phyloP scores from a whole-genome alignment of 2,888 invertebrate species.

The Coleophora deauratella region DNA sequence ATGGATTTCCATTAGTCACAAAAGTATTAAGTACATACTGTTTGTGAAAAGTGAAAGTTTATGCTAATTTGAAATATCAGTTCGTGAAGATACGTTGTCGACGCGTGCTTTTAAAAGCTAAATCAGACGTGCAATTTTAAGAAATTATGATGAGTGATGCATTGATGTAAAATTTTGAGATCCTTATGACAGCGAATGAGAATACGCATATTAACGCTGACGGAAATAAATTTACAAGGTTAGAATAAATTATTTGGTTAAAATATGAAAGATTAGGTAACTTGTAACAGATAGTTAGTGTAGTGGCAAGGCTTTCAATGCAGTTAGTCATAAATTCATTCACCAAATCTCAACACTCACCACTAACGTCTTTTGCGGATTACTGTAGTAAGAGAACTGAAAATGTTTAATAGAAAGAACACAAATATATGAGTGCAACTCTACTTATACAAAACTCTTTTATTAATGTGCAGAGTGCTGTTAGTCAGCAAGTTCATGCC shows the following conservation, averaged over 20 bases:
- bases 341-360: constrained; percentile 70
- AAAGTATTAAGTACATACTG: too few relatives aligned
- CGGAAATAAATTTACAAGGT: too few relatives aligned
- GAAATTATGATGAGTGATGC: too few relatives aligned
- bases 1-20: too few relatives aligned
- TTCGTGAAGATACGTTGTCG: not conserved
- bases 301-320: constrained; percentile 22
- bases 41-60: too few relatives aligned
- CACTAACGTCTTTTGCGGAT: constrained; percentile 63
- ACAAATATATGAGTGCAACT: constrained; percentile 60
- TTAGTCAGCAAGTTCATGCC: constrained; percentile 69
- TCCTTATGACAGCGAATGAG: too few relatives aligned
- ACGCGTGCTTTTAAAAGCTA: constrained; percentile 4
- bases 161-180: constrained; percentile 2
- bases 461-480: constrained; percentile 60
- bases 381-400: constrained; percentile 66
- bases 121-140: constrained; percentile 8
- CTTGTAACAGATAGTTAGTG: too few relatives aligned
- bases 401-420: constrained; percentile 58
- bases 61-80: too few relatives aligned
- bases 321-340: constrained; percentile 54
- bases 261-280: too few relatives aligned
- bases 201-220: too few relatives aligned
- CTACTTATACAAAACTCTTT: constrained; percentile 44
- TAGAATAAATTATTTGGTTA: too few relatives aligned